Base-by-base conservation (phyloP, 2,888 invertebrate genomes). In the Conistra vaccinii region DNA sequence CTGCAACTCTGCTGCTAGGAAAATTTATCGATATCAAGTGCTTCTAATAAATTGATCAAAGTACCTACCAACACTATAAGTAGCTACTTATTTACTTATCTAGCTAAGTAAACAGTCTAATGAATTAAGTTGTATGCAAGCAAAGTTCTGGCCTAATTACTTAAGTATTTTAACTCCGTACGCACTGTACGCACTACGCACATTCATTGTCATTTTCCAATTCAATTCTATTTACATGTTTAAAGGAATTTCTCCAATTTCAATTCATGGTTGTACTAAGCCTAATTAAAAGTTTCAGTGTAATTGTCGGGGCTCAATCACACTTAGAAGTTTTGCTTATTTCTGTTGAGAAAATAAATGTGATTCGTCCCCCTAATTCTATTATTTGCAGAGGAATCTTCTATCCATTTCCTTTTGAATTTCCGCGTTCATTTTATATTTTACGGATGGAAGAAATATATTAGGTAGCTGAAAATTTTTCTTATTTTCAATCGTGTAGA, bases 251-350 rank as follows among this genome's bases (percentile, higher is more conserved):
- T 32, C 29, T 58, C 51, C 39, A 61, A 81, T 70, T 85, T 48
- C 51, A 39, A 76, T 79, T 72, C 79, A 72, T 70, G 62, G 65
- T 23, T 35, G 55, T 60, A 60, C 26, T 42, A 48, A 32, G 20
- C 14, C 51, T 76, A 76, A 82, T 85, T 76, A 85, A 73, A 60
- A 85, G 71, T 66, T 73, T 63, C 39, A 3, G 17, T 57, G 58
- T 82, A 82, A 76, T 76, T 79, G 75, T 82, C 57, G 71, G 35
- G 69, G 45, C 67, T 68, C 45, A 73, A 85, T 81, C 69, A 85
- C 72, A 81, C 57, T 85, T 53, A 53, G 42, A 81, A 70, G n/a
- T 84, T 85, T 58, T 55, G 48, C 3, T 57, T 39, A 76, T 53
- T 85, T 68, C 55, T 63, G 51, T 73, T 70, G 23, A 55, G 69